Base-by-base conservation (phyloP, 2,113 vertebrate genomes). In the Arizona elegans region DNA sequence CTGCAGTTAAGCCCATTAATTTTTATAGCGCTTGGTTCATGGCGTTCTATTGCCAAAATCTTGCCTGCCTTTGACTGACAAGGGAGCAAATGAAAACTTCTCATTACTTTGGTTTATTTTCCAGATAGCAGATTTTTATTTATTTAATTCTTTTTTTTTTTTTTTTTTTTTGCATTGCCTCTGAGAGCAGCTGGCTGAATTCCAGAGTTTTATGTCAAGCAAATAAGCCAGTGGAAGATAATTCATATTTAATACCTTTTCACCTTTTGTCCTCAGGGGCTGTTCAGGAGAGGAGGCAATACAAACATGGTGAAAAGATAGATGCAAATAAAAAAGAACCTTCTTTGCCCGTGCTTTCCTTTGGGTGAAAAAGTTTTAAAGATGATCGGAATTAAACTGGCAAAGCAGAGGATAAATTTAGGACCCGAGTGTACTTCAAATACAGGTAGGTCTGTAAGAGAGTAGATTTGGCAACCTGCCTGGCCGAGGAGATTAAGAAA, bases 221-320 rank as follows among this genome's bases (percentile, higher is more conserved):
- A 26, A 43, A 87, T 0, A 26, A 85, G 38, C 47, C 29, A 52
- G 1, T 75, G 75, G 65, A 62, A 19, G 29, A 70, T 43, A 58
- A 89, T 47, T 54, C 88, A 92, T 94, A 86, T 91, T 93, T 65
- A 85, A 56, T 52, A 19, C 8, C 43, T 23, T 21, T 56, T 87
- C 53, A 3, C 43, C 87, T 91, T 70, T 75, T 92, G 90, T 43
- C 87, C 93, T 91, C 91, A 59, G 92, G 59, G 85, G 91, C 89
- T 50, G 0, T 23, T 53, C 23, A 50, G 53, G 8, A 6, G 7
- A n/a, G 8, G 9, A 93, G 81, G 92, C 59, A 29, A 13, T 24
- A 19, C 24, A 0, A 26, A 26, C 33, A 54, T 55, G 33, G 26
- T 2, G 85, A n/a, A 91, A 91, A 81, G 0, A 26, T 6, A 0